Percentiles rank a stretch among this genome's conserved stretches.
Evolutionary conservation across 2,888 invertebrate genomes (phyloP).

Genomic region (Eupithecia vulgata): DNA sequence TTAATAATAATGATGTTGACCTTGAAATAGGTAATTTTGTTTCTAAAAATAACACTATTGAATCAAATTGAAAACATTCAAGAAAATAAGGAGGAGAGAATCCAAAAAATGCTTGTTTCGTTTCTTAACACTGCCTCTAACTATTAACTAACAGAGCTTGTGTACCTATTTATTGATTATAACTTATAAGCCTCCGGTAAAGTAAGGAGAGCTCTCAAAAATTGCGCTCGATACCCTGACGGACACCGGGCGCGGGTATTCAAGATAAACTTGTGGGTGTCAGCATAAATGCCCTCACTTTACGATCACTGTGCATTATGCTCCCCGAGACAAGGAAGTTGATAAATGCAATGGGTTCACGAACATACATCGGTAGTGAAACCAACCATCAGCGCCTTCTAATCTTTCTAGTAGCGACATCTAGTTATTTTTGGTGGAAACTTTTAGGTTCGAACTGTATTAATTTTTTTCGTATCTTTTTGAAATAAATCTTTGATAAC

Average conservation of each 20-base stretch:
- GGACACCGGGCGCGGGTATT: conserved; percentile 84
- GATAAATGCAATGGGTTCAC: fast-evolving
- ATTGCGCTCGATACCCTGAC: conserved; percentile 87
- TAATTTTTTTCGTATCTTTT: neutral
- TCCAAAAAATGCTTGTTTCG: no score
- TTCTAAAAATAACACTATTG: neutral
- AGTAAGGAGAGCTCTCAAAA: conserved; percentile 91
- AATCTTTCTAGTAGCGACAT: conserved; percentile 62
- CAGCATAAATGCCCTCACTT: conserved; percentile 94
- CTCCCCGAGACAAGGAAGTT: conserved; percentile 94
- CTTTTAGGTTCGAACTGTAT: neutral
- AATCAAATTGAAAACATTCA: no score
- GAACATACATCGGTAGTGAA: neutral
- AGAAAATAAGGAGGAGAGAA: no score
- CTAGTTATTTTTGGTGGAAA: conserved; percentile 49
- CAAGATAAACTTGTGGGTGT: conserved; percentile 84
- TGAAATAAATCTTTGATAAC: no score
- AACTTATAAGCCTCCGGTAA: conserved; percentile 78
- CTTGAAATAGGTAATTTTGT: neutral
- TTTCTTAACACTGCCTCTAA: no score
- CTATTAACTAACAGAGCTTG: no score
- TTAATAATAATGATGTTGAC: no score
- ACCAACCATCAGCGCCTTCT: conserved; percentile 58
- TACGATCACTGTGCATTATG: conserved; percentile 93
- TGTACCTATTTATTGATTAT: no score